Evolutionary conservation across 2,888 invertebrate species (phyloP), one percentile per base, ranked within the genome.

Genomic region (Muscina levida): DNA sequence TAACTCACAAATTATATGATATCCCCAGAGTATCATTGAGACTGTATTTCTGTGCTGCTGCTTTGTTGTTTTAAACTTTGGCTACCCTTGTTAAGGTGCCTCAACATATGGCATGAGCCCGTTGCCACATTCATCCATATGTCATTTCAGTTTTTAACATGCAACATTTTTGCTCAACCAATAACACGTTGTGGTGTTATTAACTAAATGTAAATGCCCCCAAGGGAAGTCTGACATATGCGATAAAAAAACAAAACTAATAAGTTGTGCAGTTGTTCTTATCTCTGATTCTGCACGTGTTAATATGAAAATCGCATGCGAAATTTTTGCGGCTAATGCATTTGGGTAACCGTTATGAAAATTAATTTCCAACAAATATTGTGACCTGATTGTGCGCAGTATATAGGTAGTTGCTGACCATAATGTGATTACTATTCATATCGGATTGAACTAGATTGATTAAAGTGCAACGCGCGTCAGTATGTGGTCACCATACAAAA

Each of bases 391-490:
- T n/a, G n/a, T n/a, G n/a, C n/a, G n/a, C n/a, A n/a, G n/a, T n/a
- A n/a, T n/a, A n/a, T n/a, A n/a, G n/a, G n/a, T 75, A 62, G 72
- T 75, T 72, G 75, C 67, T 79, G 75, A 75, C 75, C 48, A 48
- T 19, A 13, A 46, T 6, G 4, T 1, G 13, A 48, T 8, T 19
- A 48, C n/a, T n/a, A n/a, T n/a, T n/a, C n/a, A n/a, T n/a, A n/a
- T n/a, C n/a, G n/a, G n/a, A n/a, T n/a, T n/a, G n/a, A n/a, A n/a
- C n/a, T n/a, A n/a, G n/a, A n/a, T n/a, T n/a, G n/a, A n/a, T n/a
- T n/a, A n/a, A n/a, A n/a, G n/a, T n/a, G n/a, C n/a, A n/a, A n/a
- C n/a, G n/a, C n/a, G n/a, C n/a, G n/a, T n/a, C n/a, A n/a, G n/a
- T n/a, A n/a, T n/a, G n/a, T n/a, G n/a, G n/a, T n/a, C n/a, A n/a